Evolutionary conservation across 2,888 invertebrate species (phyloP), one percentile per base, ranked within the genome.

Genomic region (Hermaeophaga mercurialis): DNA sequence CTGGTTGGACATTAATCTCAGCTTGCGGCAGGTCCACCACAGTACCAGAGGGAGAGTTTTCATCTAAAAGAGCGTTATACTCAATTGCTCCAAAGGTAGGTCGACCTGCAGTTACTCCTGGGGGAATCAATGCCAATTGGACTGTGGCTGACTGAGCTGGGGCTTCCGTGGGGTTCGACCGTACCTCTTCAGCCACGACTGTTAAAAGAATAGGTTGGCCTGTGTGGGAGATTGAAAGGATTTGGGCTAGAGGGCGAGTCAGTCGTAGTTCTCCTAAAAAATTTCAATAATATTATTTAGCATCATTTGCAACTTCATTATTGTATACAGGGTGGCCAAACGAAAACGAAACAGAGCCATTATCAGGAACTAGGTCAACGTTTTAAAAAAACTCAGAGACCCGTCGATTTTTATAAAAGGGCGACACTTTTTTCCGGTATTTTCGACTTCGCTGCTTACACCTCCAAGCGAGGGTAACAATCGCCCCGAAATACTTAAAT

Each of bases 141-240:
- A 91, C 91, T 0, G 57, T 88, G 1, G 90, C 85, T 17, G 91
- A 89, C 82, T 90, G 89, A 15, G 91, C 88, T 62, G 89, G 87
- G 3, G 74, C 63, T 66, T 77, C 73, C 54, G 68, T 53, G 61
- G 87, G 82, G 55, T 84, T 84, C 61, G 86, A 80, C 65, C 89
- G 83, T 58, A 94, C 88, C 79, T 94, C 94, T 75, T 93, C 92
- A 2, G 94, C 94, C 45, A 92, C 86, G 47, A 94, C 88, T 1
- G 89, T 91, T 59, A 94, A 82, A 44, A 92, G 81, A 53, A 94
- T 88, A 1, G 94, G 93, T 53, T 91, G 88, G 46, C 90, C 89
- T n/a, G 88, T 85, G 71, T 89, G 88, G 11, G 89, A 88, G 67
- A 91, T 90, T 52, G 89, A 85, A 50, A 88, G 85, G 64, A 94